Evolutionary conservation across 2,113 vertebrate genomes (phyloP), one percentile per base, ranked within the genome.

Genomic region (Grus americana): DNA sequence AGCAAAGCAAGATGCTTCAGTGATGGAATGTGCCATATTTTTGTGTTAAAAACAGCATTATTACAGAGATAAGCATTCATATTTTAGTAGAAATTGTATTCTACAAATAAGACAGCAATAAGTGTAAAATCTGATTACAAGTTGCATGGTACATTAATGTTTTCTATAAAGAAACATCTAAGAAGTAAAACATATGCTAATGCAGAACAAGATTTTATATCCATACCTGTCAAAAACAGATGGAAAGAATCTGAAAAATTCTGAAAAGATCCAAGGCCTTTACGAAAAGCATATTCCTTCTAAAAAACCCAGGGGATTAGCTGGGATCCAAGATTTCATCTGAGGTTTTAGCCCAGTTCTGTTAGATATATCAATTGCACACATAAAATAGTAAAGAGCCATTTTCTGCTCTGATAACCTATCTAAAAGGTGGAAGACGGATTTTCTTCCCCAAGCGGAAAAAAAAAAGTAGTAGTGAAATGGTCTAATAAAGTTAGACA

Each of bases 101-200:
- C 94, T 87, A 82, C 36, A 82, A 67, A 79, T 95, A 50, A 4
- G 3, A 34, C 12, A 90, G 50, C 68, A 96, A 68, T 66, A 96
- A 59, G 26, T 54, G 21, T 86, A 86, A 96, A 92, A 79, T 83
- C 32, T 83, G 63, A 93, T 95, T 95, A 82, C 63, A 95, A 94
- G 32, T 72, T 97, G 40, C 73, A 95, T 36, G 38, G 40, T 74
- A 89, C 49, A 73, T 90, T 90, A 95, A 84, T 34, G 73, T 10
- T 70, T 54, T 50, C 66, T 72, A 65, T 68, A 94, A 96, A 92
- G 49, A 97, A 95, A 86, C 13, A 88, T 44, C 59, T 5, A 40
- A 87, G 59, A 91, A 81, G 10, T 91, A 90, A 97, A 96, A 79
- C 67, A 82, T 74, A 85, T 68, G 66, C 54, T 95, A 91, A 95